Base-by-base conservation (phyloP, 1,140 invertebrate genomes). In the Latrodectus geometricus region DNA sequence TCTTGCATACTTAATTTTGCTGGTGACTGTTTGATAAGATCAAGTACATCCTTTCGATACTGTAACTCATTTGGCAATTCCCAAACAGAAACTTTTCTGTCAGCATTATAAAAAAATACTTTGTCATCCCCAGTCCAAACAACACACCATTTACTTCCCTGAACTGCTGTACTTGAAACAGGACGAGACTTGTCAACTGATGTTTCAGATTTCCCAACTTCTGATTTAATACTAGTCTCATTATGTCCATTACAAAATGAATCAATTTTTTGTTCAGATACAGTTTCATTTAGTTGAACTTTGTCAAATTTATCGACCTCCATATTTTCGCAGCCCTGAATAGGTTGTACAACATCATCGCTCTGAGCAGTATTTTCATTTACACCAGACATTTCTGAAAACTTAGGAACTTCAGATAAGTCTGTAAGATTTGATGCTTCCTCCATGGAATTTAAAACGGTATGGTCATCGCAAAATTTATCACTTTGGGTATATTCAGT, bases 61-160 rank as follows among this genome's bases (percentile, higher is more conserved):
- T 95, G 91, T 7, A 99, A 93, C 89, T 99, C 97, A 81, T 97
- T 94, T 0, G 98, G 98, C 87, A 96, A 93, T 91, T 99, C 97
- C 98, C 98, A 99, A 5, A 99, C 96, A 0, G 97, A 99, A 61
- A 95, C 95, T 52, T 97, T 94, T 14, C 96, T 96, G 20, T 96
- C 97, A 0, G 98, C 97, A 90, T 94, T 94, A 89, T 91, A 94
- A 90, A 93, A 94, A 92, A 99, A 99, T 61, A 99, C 97, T 48
- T 96, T 93, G 0, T 95, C 95, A 92, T 99, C 97, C 8, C 97
- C 97, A 9, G 98, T 99, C 98, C 98, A 99, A 14, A 99, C 98
- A 65, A 91, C 92, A 99, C 97, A 98, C 98, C 98, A 99, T 9
- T 97, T 97, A 65, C 98, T 99, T 48, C 98, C 98, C 52, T 97